Evolutionary conservation across 2,888 invertebrate genomes (phyloP).

Genomic region (Craniophora ligustri): DNA sequence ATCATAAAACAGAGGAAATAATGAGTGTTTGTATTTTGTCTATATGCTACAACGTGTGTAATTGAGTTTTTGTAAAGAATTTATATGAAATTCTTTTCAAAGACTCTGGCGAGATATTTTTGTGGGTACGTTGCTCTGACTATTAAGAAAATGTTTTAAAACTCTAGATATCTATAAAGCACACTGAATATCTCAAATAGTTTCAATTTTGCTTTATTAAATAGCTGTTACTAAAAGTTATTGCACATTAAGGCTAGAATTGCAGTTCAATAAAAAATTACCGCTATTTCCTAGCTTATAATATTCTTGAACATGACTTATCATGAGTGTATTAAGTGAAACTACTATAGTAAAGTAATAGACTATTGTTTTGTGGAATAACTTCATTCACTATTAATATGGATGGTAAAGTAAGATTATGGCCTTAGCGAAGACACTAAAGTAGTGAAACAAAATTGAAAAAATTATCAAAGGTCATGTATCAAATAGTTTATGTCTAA

Average conservation of each 20-base stretch:
- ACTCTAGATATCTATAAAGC: no score
- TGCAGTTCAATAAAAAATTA: conserved; percentile 1
- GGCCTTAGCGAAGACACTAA: neutral
- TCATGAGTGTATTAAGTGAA: conserved; percentile 23
- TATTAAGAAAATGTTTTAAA: no score
- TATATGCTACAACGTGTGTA: no score
- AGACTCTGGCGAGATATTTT: no score
- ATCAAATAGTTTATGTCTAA: no score
- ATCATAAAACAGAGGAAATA: conserved; percentile 8
- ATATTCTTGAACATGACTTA: conserved; percentile 20
- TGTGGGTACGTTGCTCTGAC: no score
- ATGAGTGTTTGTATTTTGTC: neutral
- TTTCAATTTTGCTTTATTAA: no score
- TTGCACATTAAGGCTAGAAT: neutral
- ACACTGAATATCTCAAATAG: no score
- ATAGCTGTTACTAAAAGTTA: neutral
- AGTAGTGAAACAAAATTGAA: no score
- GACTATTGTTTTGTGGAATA: conserved; percentile 37
- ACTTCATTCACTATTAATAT: conserved; percentile 22
- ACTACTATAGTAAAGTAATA: conserved; percentile 38
- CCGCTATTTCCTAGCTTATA: conserved; percentile 18
- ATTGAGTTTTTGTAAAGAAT: no score
- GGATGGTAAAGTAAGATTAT: conserved; percentile 11
- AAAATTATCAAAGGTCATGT: no score
- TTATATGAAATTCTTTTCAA: no score